Evolutionary conservation across 2,888 invertebrate genomes (phyloP).

Genomic region (Keiferia lycopersicella): DNA sequence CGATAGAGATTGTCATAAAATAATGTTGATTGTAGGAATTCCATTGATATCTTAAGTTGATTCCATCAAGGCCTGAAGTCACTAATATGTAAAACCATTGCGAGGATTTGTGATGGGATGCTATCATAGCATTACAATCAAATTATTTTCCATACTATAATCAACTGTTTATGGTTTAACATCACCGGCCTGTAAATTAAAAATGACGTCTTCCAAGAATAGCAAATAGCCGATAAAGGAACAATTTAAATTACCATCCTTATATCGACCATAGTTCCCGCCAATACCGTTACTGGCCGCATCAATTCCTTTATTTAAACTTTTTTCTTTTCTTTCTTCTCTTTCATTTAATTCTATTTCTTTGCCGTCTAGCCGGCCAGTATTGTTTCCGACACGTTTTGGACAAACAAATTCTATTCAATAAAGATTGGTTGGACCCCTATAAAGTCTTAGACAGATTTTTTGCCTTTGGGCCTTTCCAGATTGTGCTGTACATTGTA

Average conservation of each 20-base stretch:
- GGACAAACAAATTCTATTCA: slow-evolving; percentile 54
- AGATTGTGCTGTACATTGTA: slow-evolving; percentile 16
- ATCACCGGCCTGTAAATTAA: not conserved
- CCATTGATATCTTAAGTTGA: not conserved
- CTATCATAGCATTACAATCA: too few relatives aligned
- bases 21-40: not conserved
- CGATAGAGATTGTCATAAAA: not conserved
- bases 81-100: too few relatives aligned
- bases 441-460: slow-evolving; percentile 41
- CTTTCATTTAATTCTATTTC: slow-evolving; percentile 18
- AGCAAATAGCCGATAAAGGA: not conserved
- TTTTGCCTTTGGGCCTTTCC: slow-evolving; percentile 39
- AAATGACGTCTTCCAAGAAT: not conserved
- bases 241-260: slow-evolving; percentile 17
- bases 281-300: slow-evolving; percentile 22
- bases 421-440: slow-evolving; percentile 37
- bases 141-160: too few relatives aligned
- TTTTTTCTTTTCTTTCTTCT: slow-evolving; percentile 10
- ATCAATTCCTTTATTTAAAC: slow-evolving; percentile 14
- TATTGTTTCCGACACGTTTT: slow-evolving; percentile 58
- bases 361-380: slow-evolving; percentile 32
- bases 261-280: slow-evolving; percentile 4
- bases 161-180: too few relatives aligned
- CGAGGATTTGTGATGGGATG: too few relatives aligned
- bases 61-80: too few relatives aligned